Evolutionary conservation across 1,140 invertebrate genomes (phyloP), one percentile per base, ranked within the genome.

Genomic region (Periplaneta americana): DNA sequence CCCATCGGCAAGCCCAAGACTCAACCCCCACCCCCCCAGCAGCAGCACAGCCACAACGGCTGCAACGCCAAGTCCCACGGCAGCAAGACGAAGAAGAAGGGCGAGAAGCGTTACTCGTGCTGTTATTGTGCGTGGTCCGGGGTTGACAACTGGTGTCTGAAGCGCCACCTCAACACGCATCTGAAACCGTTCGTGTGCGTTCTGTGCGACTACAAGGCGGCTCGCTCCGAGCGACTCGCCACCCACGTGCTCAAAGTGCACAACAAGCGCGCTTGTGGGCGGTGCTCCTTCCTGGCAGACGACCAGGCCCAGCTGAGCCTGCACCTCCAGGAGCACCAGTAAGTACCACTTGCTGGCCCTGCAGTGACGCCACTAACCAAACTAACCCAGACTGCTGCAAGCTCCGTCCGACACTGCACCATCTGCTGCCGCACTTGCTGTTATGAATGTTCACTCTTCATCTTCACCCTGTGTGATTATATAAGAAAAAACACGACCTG

Each of bases 91-190:
- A 90, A 83, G 87, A 91, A 85, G 84, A 85, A 84, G 85, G 87
- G 88, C 84, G 87, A 90, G 78, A 91, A 90, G 83, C 86, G 94
- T 84, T 97, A 95, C 87, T 92, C 92, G 76, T 97, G 96, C 87
- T 94, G 94, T 84, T 97, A 96, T 86, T 98, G 96, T 87, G 91
- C 96, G 4, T 97, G 96, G 96, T 95, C 94, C 28, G 96, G 96
- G 0, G 95, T 95, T n/a, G 96, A 97, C 88, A 97, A 97, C 86
- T 98, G 96, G 96, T 97, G 96, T 84, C 88, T 97, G 78, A 97
- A 97, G 87, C 91, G 96, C 13, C 96, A 98, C 87, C 90, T 97
- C 78, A 97, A 97, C 88, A 97, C 96, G 28, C 96, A 98, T 88
- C 91, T 97, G 84, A 97, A 97, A 87, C 96, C 96, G 28, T 97